Percentiles rank a stretch among this genome's conserved stretches.
Conservation (phyloP, 2,888 invertebrate species). For the Julus scandinavius region DNA sequence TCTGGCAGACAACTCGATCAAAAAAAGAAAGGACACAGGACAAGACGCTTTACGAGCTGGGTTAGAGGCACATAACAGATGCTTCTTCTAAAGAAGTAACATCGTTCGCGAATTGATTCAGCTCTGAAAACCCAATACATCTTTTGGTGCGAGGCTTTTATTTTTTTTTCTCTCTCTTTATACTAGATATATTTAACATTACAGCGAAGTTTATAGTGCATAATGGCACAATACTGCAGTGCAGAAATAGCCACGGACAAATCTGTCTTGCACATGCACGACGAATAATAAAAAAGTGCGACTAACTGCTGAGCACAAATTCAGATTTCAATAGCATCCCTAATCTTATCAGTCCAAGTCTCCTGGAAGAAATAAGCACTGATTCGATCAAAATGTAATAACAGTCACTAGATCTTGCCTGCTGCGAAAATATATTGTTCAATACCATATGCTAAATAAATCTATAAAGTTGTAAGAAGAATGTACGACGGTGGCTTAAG, state of each 20-base stretch:
- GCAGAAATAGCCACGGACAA: conserved; percentile 12
- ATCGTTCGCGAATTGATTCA: conserved; percentile 29
- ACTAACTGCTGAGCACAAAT: conserved; percentile 43
- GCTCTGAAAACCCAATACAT: background rate
- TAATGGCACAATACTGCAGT: conserved; percentile 17
- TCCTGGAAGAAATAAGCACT: conserved; percentile 43
- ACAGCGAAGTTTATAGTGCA: conserved; percentile 36
- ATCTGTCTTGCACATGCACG: background rate
- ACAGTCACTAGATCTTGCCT: conserved; percentile 39
- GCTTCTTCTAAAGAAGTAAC: conserved; percentile 19
- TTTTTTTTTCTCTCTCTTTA: background rate
- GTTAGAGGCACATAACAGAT: conserved; percentile 29
- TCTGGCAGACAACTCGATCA: conserved; percentile 33
- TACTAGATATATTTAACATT: conserved; percentile 40
- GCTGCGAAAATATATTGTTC: conserved; percentile 45
- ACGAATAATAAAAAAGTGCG: conserved; percentile 12
- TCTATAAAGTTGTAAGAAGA: conserved; percentile 45
- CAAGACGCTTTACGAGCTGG: conserved; percentile 38
- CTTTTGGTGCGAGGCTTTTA: conserved; percentile 12
- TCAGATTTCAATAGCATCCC: conserved; percentile 43
- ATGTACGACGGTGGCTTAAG: conserved; percentile 44
- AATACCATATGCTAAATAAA: conserved; percentile 44
- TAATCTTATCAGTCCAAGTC: conserved; percentile 43
- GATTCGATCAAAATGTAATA: conserved; percentile 46
- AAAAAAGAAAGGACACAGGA: conserved; percentile 46